Evolutionary conservation across 2,797 vertebrate genomes (phyloP).

Genomic region (Crocodylus rhombifer): DNA sequence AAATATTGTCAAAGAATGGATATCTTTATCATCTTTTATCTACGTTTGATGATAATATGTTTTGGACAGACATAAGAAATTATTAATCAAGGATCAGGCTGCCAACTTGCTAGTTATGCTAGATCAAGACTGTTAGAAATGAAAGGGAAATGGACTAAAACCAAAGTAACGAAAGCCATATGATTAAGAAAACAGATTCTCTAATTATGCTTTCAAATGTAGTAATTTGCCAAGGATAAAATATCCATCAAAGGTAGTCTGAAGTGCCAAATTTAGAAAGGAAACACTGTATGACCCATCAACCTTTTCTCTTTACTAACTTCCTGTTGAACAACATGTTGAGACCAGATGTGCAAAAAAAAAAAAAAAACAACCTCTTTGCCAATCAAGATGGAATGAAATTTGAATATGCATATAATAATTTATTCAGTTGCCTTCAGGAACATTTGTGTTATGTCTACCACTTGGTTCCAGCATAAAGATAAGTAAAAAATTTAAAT

Average conservation of each 20-base stretch:
- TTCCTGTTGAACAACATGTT: slow-evolving; percentile 94
- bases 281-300: slow-evolving; percentile 91
- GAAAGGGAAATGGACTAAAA: slow-evolving; percentile 77
- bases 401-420: slow-evolving; percentile 76
- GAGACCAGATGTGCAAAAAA: slow-evolving; percentile 91
- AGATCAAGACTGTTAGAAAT: slow-evolving; percentile 76
- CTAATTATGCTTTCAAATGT: slow-evolving; percentile 95
- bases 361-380: slow-evolving; percentile 55
- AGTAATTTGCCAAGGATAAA: slow-evolving; percentile 96
- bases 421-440: slow-evolving; percentile 68
- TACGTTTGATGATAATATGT: slow-evolving; percentile 69
- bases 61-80: slow-evolving; percentile 78
- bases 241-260: slow-evolving; percentile 96
- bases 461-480: slow-evolving; percentile 52
- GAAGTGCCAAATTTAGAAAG: slow-evolving; percentile 89
- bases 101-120: slow-evolving; percentile 74
- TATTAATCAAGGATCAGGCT: slow-evolving; percentile 62
- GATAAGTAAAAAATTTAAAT: slow-evolving; percentile 64
- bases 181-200: slow-evolving; percentile 97
- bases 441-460: slow-evolving; percentile 55
- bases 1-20: slow-evolving; percentile 68
- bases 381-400: slow-evolving; percentile 71
- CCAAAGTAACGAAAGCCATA: slow-evolving; percentile 83
- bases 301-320: slow-evolving; percentile 89
- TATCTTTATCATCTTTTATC: slow-evolving; percentile 79